phyloP scores from a whole-genome alignment of 2,797 vertebrate species.

The Alcedo atthis region DNA sequence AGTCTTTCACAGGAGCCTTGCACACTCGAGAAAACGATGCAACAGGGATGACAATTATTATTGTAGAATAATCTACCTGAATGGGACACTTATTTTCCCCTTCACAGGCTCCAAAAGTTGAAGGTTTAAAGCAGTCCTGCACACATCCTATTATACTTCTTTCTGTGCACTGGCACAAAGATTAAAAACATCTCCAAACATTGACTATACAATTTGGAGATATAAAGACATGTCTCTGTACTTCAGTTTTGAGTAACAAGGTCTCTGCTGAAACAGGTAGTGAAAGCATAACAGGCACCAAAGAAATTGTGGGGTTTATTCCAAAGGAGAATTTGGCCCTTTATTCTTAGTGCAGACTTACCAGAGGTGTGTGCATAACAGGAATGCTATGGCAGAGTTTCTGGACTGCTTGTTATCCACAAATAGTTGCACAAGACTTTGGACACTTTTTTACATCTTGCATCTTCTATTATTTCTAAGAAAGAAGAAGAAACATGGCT shows the following conservation, averaged over 20 bases:
- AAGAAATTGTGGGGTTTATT: not conserved
- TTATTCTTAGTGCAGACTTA: not conserved
- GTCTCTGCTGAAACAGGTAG: not conserved
- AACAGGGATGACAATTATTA: not conserved
- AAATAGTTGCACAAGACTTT: constrained; percentile 37
- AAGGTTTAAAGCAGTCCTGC: not conserved
- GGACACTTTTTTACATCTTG: constrained; percentile 1
- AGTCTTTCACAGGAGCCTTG: not conserved
- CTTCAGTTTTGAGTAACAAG: not conserved
- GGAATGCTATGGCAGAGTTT: not conserved
- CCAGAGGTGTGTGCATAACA: not conserved
- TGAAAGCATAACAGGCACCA: not conserved
- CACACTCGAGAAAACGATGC: not conserved
- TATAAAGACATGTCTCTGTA: not conserved
- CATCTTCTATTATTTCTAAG: not conserved
- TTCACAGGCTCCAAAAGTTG: not conserved
- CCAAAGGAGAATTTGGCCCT: not conserved
- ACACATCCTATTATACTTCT: not conserved
- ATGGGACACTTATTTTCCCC: not conserved
- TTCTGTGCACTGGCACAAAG: not conserved
- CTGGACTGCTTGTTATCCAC: not conserved
- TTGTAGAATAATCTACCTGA: not conserved
- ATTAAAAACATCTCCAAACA: not conserved
- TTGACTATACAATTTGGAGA: not conserved
- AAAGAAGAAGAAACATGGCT: constrained; percentile 3